Evolutionary conservation across 2,113 vertebrate genomes (phyloP), one percentile per base, ranked within the genome.

Genomic region (Tachysurus fulvidraco): DNA sequence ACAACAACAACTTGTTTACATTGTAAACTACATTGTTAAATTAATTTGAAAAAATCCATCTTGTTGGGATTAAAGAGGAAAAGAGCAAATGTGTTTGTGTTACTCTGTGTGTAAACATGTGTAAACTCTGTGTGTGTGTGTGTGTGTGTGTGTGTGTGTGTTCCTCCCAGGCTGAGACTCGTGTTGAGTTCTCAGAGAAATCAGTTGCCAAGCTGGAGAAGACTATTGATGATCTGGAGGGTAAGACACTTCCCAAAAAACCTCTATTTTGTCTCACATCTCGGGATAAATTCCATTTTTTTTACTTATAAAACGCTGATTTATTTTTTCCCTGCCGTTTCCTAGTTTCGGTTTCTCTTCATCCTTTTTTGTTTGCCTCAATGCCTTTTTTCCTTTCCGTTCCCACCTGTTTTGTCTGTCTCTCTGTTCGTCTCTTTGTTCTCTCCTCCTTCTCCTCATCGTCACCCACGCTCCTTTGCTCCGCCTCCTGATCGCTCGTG

Each of bases 131-230:
- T 41, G 30, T 71, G 28, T 71, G 14, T 23, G 19, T 46, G 80
- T 62, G 80, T 81, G 80, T 62, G 57, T 50, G 64, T 84, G 60
- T 25, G 59, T 84, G 28, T 85, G 60, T 21, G 86, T 88, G 2
- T 91, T 88, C 30, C n/a, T 54, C 91, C 17, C 44, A 99, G 98
- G 98, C 98, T 94, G 98, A 99, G 94, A 99, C 98, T 60, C 97
- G 98, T 92, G 98, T 97, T 91, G 98, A 99, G 91, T 99, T 99
- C 81, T 97, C 98, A 57, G 98, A 99, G 96, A 98, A 97, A 93
- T 97, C 98, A 89, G 98, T 99, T 88, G 97, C 98, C 94, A 99
- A 99, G 92, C 96, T 99, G 93, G 98, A 99, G 95, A 99, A 99
- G 95, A 97, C 96, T 94, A 98, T 99, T 85, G 98, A 99, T 91